Percentiles rank a stretch among this genome's conserved stretches.
These are phyloP conservation scores for Pseudolaguvia tuberculata DNA, from an alignment of 2,113 vertebrate genomes.

Conservation along the genomic window DNA sequence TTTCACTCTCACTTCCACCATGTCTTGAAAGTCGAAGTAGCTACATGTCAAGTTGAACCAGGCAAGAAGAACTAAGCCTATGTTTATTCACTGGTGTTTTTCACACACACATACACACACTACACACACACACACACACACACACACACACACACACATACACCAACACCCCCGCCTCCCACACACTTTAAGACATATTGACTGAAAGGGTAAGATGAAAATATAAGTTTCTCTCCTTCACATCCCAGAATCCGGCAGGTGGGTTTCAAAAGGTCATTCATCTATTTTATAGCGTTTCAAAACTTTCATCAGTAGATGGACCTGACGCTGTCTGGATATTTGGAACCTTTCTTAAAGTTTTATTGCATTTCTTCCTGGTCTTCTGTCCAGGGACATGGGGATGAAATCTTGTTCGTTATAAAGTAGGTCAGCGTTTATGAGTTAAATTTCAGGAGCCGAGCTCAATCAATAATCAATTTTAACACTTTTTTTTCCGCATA, in stretches of 20 bases:
- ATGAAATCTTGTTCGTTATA: not conserved
- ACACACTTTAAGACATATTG: not conserved
- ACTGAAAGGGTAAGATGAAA: not conserved
- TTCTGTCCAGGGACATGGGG: constrained; percentile 8
- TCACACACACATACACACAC: too few relatives aligned
- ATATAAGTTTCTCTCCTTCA: not conserved
- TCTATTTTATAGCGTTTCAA: constrained; percentile 20
- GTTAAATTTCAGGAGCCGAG: constrained; percentile 6
- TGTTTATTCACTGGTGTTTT: not conserved
- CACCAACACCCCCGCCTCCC: too few relatives aligned
- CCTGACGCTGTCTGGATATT: not conserved
- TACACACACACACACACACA: too few relatives aligned
- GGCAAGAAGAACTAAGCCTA: not conserved
- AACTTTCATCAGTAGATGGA: constrained; percentile 12
- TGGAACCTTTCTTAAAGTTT: constrained; percentile 13
- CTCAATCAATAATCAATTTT: too few relatives aligned
- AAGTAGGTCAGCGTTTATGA: constrained; percentile 35
- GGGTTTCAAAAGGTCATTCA: constrained; percentile 14
- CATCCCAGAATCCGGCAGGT: not conserved
- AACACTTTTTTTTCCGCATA: too few relatives aligned
- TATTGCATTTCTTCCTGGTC: constrained; percentile 5
- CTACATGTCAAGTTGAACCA: constrained; percentile 1
- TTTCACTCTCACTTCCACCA: not conserved
- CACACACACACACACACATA: too few relatives aligned
- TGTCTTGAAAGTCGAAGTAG: not conserved